phyloP scores from a whole-genome alignment of 2,113 vertebrate species.

The Neofelis nebulosa region DNA sequence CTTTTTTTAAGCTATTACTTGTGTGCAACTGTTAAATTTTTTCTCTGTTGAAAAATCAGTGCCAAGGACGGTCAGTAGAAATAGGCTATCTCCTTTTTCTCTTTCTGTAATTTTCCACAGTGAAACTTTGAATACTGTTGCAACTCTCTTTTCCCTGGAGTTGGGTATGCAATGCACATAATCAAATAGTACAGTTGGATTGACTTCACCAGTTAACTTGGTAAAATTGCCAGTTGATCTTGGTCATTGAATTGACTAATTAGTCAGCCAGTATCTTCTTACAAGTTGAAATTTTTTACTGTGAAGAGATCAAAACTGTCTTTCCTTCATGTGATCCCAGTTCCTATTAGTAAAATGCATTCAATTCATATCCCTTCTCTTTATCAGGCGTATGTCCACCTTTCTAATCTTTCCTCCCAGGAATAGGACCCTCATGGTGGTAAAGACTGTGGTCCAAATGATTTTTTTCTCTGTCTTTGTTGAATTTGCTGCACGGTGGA shows the following conservation, averaged over 20 bases:
- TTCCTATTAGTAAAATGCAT: not conserved
- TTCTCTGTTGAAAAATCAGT: conserved; percentile 3
- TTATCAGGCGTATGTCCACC: not conserved
- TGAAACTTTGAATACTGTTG: not conserved
- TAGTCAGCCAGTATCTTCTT: not conserved
- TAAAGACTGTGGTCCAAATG: not conserved
- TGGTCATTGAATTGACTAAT: not conserved
- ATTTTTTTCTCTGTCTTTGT: not conserved
- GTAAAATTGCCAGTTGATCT: not conserved
- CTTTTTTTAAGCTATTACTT: conserved; percentile 56
- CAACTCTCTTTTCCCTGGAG: not conserved
- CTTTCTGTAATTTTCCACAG: not conserved
- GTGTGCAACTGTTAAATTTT: conserved; percentile 58
- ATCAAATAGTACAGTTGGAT: not conserved
- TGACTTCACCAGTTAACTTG: not conserved
- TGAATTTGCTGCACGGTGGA: not conserved
- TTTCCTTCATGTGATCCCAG: not conserved
- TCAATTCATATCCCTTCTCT: not conserved
- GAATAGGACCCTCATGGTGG: not conserved
- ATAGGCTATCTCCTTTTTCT: conserved; percentile 52
- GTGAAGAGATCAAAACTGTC: not conserved
- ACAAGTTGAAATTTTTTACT: not conserved
- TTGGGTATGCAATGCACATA: not conserved
- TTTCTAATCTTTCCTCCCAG: not conserved
- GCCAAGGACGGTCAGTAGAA: not conserved